Base-by-base conservation (phyloP, 2,797 vertebrate genomes). In the Cossypha dichroa region DNA sequence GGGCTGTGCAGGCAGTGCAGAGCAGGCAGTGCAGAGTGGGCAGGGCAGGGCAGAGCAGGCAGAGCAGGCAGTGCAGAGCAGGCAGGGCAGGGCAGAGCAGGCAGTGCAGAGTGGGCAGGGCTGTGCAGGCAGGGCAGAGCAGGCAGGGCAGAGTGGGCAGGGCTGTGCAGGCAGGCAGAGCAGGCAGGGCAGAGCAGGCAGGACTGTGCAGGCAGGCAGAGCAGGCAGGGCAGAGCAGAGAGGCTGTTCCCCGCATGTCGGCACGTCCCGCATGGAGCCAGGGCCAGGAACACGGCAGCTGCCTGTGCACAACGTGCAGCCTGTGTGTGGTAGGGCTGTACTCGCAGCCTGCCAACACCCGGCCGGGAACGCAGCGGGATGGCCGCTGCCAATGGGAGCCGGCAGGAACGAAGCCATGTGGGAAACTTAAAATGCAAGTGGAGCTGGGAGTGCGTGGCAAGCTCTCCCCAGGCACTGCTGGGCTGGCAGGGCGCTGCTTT, bases 301-400 rank as follows among this genome's bases (percentile, higher is more conserved):
- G 90, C 81, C 81, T 34, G 81, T 51, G 59, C 25, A 3, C 92
- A 92, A 87, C 95, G 94, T 95, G 95, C 93, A 69, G 92, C 72
- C 95, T 76, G 93, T 88, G 96, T 92, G 96, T 15, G 96, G 94
- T 81, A 67, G 90, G 91, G 88, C 92, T 97, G 97, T 97, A 45
- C 97, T 95, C 90, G 1, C 67, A 22, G 91, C 77, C 91, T 96
- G 97, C 96, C 97, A 97, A 68, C 90, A 72, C 9, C 90, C 77
- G 15, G 75, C 91, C 51, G 60, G 89, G 92, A 92, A 69, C 90
- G 51, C 60, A 8, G 88, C 18, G 34, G 73, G 70, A 78, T 11
- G 77, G 86, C 60, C 9, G 33, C 96, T 93, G 96, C 88, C 75
- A 93, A 58, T 31, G 85, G 92, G 90, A 91, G 89, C 73, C 77